Percentiles rank a stretch among this genome's conserved stretches.
Evolutionary conservation across 64 coral and sea anemone genomes (phyloP).

Genomic region (Actinia tenebrosa): DNA sequence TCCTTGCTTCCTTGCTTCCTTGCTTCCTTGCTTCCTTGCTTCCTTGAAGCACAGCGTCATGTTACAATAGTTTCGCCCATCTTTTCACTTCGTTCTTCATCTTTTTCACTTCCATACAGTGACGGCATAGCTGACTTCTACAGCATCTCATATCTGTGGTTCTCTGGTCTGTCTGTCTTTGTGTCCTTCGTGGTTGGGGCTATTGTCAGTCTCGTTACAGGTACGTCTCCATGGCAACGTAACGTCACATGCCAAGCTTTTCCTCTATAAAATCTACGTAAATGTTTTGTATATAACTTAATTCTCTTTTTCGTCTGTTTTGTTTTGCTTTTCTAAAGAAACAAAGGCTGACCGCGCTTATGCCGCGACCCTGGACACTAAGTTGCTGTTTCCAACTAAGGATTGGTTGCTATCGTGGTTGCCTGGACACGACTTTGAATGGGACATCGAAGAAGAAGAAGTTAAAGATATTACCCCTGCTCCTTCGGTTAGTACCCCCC

Average conservation of each 20-base stretch:
- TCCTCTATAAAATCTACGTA: background rate
- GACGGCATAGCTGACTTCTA: conserved; percentile 69
- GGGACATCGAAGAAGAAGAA: conserved; percentile 79
- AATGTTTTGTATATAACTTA: background rate
- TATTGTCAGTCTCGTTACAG: conserved; percentile 55
- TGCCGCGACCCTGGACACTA: conserved; percentile 50
- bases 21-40: background rate
- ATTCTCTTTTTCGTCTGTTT: background rate
- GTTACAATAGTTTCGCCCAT: background rate
- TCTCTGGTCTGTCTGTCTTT: conserved; percentile 64
- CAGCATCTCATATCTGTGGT: conserved; percentile 82
- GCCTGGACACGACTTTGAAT: conserved; percentile 73
- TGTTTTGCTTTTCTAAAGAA: conserved; percentile 15
- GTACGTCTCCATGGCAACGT: conserved; percentile 28
- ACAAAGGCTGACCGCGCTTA: conserved; percentile 58
- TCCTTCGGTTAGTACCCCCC: conserved; percentile 33
- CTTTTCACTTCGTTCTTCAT: background rate
- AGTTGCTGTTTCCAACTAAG: conserved; percentile 72
- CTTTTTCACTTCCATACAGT: background rate
- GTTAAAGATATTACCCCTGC: conserved; percentile 19
- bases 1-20: background rate
- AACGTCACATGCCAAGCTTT: background rate
- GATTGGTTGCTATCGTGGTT: conserved; percentile 63
- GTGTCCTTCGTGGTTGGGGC: conserved; percentile 48
- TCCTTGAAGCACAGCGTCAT: background rate